Base-by-base conservation (phyloP, 2,888 invertebrate genomes). In the Eubasilissa splendida region DNA sequence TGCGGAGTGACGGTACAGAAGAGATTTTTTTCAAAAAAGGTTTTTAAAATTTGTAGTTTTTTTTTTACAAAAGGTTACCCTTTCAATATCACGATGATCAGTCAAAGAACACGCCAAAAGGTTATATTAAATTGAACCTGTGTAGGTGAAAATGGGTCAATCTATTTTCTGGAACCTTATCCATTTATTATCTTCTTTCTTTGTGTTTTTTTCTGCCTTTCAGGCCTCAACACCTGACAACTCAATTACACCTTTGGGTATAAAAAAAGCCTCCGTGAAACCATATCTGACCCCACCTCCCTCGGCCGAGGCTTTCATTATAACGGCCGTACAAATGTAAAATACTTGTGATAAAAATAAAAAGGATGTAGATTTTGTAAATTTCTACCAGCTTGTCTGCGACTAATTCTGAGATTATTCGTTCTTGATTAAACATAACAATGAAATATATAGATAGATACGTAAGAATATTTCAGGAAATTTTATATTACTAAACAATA, bases 171-270 rank as follows among this genome's bases (percentile, higher is more conserved):
- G 63, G 52, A 75, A 60, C 75, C 75, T 75, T 60, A 22, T 22
- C 22, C 75, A 75, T 75, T 60, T 75, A 60, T 75, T 75, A 75
- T 14, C 10, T 14, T 31, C 75, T 60, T 60, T 60, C 59, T 59
- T 59, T 56, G 33, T 73, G 71, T 56, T 68, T 54, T 73, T 60
- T 50, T 60, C 52, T 14, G 59, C 60, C 50, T 60, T 75, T 50
- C 50, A n/a, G 42, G 60, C 60, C 31, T 75, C 50, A 60, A 75
- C 75, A 75, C 75, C 75, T 75, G 75, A 75, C 75, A 75, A 75
- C 75, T 75, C 75, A 75, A 75, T 75, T 75, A 75, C 59, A 60
- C 75, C 75, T 75, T 42, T 31, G 71, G 56, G 71, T 56, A 73
- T 73, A 73, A 56, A 65, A 58, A 70, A 70, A 14, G 53, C 54